Base-by-base conservation (phyloP, 2,888 invertebrate genomes). In the Tipula helvola region DNA sequence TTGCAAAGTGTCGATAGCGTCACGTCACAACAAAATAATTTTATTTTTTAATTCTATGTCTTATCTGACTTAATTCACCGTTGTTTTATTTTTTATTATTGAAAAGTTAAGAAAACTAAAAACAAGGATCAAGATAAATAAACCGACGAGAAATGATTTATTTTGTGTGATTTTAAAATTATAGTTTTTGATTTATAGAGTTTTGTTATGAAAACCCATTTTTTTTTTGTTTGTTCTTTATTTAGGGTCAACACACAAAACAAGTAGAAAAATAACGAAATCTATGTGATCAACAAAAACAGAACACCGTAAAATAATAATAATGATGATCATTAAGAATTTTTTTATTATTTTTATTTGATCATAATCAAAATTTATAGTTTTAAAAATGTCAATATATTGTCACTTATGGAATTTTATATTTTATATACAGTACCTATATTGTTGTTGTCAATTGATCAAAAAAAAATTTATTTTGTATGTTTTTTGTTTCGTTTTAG, bases 241-340 rank as follows among this genome's bases (percentile, higher is more conserved):
- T 71, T 52, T 52, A 10, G 71, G 71, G 71, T 71, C 71, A 71
- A 18, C 52, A 57, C n/a, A 16, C 52, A 57, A 57, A 57, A 57
- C 52, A 71, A 71, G 71, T 71, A 71, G 71, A 71, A 71, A 71
- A 28, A 16, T 52, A 52, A 52, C n/a, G 52, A 52, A 52, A 71
- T 71, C 28, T 71, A 10, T 71, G 12, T 71, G 12, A 71, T 71
- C 71, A 52, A 52, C 44, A 44, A 44, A 44, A 44, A 44, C 10
- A 44, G 5, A 16, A 71, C 71, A 71, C 28, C 5, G 5, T 39
- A 39, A 2, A 28, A 39, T 39, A 39, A 39, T 7, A 5, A 71
- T 71, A 71, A 71, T 71, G 71, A 71, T 71, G 71, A 71, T 71
- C 71, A 71, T 71, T 71, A 71, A 71, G 71, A 71, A 71, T 71